Evolutionary conservation across 1,140 invertebrate species (phyloP).

Genomic region (Nephila pilipes): DNA sequence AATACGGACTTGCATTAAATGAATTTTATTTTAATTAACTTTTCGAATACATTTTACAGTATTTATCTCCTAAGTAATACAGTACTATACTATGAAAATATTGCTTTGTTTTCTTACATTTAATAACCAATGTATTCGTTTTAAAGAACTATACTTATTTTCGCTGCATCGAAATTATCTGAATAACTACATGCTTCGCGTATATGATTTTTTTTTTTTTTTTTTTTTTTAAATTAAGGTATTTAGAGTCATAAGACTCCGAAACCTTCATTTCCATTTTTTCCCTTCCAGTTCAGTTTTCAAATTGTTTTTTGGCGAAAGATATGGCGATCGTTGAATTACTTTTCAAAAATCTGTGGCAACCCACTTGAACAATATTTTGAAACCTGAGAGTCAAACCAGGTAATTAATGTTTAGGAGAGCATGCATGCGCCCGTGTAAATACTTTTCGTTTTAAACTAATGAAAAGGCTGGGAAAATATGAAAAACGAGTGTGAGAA

Average conservation of each 20-base stretch:
- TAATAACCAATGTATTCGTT: too few species aligned
- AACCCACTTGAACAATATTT: background rate
- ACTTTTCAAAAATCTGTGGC: background rate
- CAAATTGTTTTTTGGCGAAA: background rate
- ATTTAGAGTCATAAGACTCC: background rate
- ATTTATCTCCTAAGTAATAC: too few species aligned
- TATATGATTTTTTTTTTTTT: too few species aligned
- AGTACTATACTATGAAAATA: too few species aligned
- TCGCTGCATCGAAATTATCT: background rate
- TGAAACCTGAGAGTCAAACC: background rate
- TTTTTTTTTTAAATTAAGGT: background rate
- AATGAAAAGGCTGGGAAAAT: background rate
- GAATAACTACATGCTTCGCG: background rate
- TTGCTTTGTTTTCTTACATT: too few species aligned
- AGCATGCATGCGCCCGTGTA: background rate
- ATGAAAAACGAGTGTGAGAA: background rate
- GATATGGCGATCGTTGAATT: background rate
- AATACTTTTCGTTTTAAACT: background rate
- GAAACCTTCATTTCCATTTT: background rate
- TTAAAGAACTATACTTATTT: too few species aligned
- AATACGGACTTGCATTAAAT: too few species aligned
- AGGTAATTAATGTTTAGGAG: background rate
- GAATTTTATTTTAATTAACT: too few species aligned
- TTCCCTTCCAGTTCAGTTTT: background rate
- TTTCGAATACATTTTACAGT: too few species aligned